These are phyloP conservation scores for Capitulum mitella DNA, from an alignment of 2,888 invertebrate species.

Conservation along the genomic window DNA sequence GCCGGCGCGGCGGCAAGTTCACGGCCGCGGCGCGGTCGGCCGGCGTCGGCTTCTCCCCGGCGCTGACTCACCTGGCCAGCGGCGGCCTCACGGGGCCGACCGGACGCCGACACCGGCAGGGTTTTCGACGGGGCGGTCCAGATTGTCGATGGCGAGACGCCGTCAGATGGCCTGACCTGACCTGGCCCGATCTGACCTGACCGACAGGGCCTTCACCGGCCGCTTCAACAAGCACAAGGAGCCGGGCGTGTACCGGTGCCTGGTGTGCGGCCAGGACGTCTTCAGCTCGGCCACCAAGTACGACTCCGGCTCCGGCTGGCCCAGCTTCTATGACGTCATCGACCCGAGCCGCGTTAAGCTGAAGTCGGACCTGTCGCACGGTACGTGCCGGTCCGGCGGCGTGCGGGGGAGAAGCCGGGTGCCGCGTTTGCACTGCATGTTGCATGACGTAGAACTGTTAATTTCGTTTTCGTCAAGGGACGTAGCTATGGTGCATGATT, in stretches of 20 bases:
- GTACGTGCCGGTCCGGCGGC: slow-evolving; percentile 48
- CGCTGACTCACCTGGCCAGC: too few relatives aligned
- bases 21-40: too few relatives aligned
- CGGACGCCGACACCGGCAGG: too few relatives aligned
- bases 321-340: slow-evolving; percentile 89
- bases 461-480: too few relatives aligned
- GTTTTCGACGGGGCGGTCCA: too few relatives aligned
- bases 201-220: slow-evolving; percentile 59
- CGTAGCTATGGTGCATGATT: too few relatives aligned
- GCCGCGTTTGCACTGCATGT: not conserved
- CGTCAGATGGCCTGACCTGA: too few relatives aligned
- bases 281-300: slow-evolving; percentile 92
- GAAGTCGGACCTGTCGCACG: slow-evolving; percentile 78
- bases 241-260: slow-evolving; percentile 80
- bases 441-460: too few relatives aligned
- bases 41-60: too few relatives aligned
- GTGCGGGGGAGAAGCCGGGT: not conserved
- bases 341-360: slow-evolving; percentile 79
- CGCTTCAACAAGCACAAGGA: slow-evolving; percentile 82
- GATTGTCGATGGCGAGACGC: too few relatives aligned
- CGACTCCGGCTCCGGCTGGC: slow-evolving; percentile 97
- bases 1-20: too few relatives aligned
- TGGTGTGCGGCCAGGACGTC: slow-evolving; percentile 83
- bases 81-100: too few relatives aligned
- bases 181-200: not conserved